Evolutionary conservation across 2,113 vertebrate species (phyloP), one percentile per base, ranked within the genome.

Genomic region (Rhadina sibilatrix): DNA sequence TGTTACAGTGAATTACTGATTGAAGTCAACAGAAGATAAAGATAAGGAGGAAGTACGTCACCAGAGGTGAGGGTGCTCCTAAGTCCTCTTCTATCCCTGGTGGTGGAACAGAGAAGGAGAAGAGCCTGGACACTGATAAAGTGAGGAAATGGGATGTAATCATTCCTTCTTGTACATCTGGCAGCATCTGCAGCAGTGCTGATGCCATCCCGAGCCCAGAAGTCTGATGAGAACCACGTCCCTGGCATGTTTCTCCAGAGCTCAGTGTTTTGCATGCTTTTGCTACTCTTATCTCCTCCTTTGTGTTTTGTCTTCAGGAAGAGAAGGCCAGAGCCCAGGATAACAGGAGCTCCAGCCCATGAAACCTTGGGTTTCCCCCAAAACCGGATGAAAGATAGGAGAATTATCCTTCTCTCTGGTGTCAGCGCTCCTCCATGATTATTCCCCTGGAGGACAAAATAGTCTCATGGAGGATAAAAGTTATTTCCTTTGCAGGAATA

Each of bases 371-470:
- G 33, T 81, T 66, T 8, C 1, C 30, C 5, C 11, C 1, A 3
- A 16, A 68, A 66, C 56, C 15, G 0, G 38, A 71, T 42, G 60
- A 59, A 40, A 33, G 38, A 17, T 8, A 35, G 38, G 30, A 59
- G 17, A 59, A 30, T 49, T 38, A 18, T 11, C 44, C 14, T 25
- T 42, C 61, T 24, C 22, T 77, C 37, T 2, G 2, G 17, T 69
- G 9, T 33, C 19, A 64, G 0, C 1, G 0, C 15, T 69, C 44
- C 40, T 69, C 22, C 15, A 1, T 5, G 20, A 12, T 71, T 54
- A 40, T 50, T 88, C 23, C 47, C 60, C 46, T 46, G 27, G 46
- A 61, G 53, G 80, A 35, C 21, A 61, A 46, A 74, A 19, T 5
- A 38, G 27, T 15, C 66, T 50, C 5, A 7, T 1, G 23, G n/a